Evolutionary conservation across 1,140 invertebrate species (phyloP).

Genomic region (Ceratitis capitata): DNA sequence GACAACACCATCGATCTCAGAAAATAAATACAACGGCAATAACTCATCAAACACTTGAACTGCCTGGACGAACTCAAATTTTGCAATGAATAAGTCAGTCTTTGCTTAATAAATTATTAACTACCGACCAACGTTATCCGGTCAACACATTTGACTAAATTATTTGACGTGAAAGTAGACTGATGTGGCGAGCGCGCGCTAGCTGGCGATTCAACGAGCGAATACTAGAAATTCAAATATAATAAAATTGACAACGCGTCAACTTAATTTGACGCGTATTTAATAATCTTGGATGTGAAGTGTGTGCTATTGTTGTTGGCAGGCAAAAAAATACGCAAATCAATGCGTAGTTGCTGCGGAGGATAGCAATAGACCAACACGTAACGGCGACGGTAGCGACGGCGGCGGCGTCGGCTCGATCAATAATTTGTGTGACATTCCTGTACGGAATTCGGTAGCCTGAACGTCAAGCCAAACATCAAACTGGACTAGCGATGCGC

Average conservation of each 20-base stretch:
- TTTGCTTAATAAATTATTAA: neutral
- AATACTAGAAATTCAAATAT: neutral
- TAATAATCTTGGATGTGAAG: too few relatives aligned
- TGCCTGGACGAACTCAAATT: neutral
- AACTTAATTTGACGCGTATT: conserved; percentile 30
- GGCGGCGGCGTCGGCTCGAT: neutral
- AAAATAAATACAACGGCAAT: neutral
- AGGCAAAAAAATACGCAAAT: conserved; percentile 26
- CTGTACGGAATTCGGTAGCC: neutral
- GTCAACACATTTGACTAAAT: conserved; percentile 8
- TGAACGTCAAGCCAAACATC: neutral
- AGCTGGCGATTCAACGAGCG: neutral
- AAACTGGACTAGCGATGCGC: conserved; percentile 4
- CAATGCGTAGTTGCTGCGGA: neutral
- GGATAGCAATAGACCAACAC: too few relatives aligned
- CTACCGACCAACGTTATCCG: neutral
- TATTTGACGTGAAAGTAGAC: neutral
- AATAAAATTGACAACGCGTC: conserved; percentile 14
- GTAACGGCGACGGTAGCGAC: too few relatives aligned
- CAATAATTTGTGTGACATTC: neutral
- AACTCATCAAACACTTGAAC: neutral
- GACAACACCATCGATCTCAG: neutral
- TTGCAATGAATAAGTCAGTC: neutral
- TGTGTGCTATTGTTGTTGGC: neutral
- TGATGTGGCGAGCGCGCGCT: neutral